Evolutionary conservation across 30 jellyfish, hydroid and myxozoan genomes (phyloP), one percentile per base, ranked within the genome.

Genomic region (Clytia hemisphaerica): DNA sequence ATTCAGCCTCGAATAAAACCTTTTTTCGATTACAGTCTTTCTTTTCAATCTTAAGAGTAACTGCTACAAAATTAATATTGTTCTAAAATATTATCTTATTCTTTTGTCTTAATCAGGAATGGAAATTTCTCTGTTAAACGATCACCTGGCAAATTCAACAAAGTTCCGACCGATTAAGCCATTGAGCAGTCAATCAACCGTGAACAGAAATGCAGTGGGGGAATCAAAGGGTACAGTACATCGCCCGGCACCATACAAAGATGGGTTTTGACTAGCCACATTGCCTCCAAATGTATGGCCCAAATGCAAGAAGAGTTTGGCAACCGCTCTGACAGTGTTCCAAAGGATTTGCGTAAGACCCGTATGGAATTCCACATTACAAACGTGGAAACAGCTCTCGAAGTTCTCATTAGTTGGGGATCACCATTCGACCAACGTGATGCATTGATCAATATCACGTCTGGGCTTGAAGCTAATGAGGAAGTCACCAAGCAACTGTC

Each of bases 231-330:
- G 19, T 73, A 37, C 24, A 73, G 86, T 59, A 61, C 81, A 31
- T 4, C 46, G 7, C 71, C 78, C 10, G 89, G 81, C 58, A 76
- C 89, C 5, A 74, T 76, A 61, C 80, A 76, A 50, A 61, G 89
- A 21, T 76, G 81, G 89, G 89, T 76, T 38, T 44, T 76, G 4
- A 76, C 89, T 1, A 76, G 89, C 74, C 89, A 76, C 57, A 6
- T 44, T 27, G 81, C 45, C 53, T 72, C 89, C 3, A 37, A 61
- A 45, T 45, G 58, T 21, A 29, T 48, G 61, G 16, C 36, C 48
- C 24, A 62, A 60, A 33, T 75, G 68, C 67, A 75, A 19, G 27
- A 31, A 9, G 27, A 26, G 31, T 6, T 75, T 32, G 61, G 51
- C 73, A 75, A 60, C 35, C 37, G 47, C 32, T 45, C 33, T 44